Conservation (phyloP, 2,797 vertebrate genomes). For the Myioborus miniatus region DNA sequence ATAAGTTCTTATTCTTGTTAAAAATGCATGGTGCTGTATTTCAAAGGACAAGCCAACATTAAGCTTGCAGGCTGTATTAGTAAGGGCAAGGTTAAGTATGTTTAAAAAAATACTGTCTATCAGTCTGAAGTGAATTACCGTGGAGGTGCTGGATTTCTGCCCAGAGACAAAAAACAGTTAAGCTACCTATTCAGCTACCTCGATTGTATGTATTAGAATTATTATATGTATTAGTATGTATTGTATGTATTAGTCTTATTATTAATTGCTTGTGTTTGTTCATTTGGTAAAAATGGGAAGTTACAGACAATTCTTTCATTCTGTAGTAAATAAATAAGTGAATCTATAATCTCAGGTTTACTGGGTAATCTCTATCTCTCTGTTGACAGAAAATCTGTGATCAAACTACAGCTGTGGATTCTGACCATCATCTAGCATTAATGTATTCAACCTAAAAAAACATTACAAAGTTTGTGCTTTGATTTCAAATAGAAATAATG, state of each 20-base stretch:
- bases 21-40: background rate
- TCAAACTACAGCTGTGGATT: background rate
- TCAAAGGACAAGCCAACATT: background rate
- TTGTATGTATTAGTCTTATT: background rate
- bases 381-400: background rate
- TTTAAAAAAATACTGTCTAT: conserved; percentile 32
- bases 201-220: background rate
- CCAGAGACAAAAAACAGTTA: conserved; percentile 17
- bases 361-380: background rate
- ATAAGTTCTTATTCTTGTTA: background rate
- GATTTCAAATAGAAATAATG: background rate
- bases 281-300: background rate
- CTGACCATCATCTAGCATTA: background rate
- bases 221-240: background rate
- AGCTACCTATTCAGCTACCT: background rate
- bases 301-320: background rate
- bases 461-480: background rate
- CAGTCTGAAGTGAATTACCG: background rate
- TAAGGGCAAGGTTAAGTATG: conserved; percentile 13
- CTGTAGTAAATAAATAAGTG: background rate
- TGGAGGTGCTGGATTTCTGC: conserved; percentile 40
- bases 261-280: background rate
- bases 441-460: background rate
- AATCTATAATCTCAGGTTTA: background rate
- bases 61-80: background rate